These are phyloP conservation scores for Drosophila ezoana DNA, from an alignment of 2,888 invertebrate genomes.

Conservation along the genomic window DNA sequence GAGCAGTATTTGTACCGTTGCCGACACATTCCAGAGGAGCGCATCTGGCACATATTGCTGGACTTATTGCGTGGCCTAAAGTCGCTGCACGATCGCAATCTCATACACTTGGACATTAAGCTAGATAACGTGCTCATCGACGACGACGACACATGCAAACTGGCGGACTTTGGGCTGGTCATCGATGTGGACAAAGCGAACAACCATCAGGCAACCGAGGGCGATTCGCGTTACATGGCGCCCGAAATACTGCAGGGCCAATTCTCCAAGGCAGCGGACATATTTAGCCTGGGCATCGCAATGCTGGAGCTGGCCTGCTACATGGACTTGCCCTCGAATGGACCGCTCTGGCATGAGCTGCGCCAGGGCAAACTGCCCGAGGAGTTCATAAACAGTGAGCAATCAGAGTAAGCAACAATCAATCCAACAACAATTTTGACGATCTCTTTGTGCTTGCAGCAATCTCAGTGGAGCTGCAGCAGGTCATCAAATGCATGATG, in stretches of 20 bases:
- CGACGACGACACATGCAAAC: constrained; percentile 88
- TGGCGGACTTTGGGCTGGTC: constrained; percentile 90
- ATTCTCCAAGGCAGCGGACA: constrained; percentile 90
- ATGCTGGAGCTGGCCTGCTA: constrained; percentile 90
- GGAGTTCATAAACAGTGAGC: constrained; percentile 84
- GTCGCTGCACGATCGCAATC: constrained; percentile 88
- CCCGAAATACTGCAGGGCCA: constrained; percentile 89
- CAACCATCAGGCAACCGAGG: constrained; percentile 88
- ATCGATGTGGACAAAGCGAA: constrained; percentile 87
- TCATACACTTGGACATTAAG: constrained; percentile 92
- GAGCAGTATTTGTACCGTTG: constrained; percentile 86
- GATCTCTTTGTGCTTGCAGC: constrained; percentile 59
- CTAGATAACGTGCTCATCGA: constrained; percentile 91
- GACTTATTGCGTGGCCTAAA: constrained; percentile 88
- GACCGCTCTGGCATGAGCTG: constrained; percentile 89
- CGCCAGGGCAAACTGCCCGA: constrained; percentile 87
- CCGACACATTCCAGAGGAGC: constrained; percentile 87
- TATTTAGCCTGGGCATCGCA: constrained; percentile 90
- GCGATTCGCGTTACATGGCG: constrained; percentile 91
- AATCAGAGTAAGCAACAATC: neutral
- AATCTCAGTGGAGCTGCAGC: constrained; percentile 86
- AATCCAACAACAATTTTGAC: neutral
- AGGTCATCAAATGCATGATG: constrained; percentile 87
- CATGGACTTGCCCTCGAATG: constrained; percentile 89
- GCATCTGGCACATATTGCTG: constrained; percentile 89